A percentile compares a stretch with the other conserved stretches of the same genome.
phyloP scores from a whole-genome alignment of 2,113 vertebrate species.

The Thymallus thymallus region DNA sequence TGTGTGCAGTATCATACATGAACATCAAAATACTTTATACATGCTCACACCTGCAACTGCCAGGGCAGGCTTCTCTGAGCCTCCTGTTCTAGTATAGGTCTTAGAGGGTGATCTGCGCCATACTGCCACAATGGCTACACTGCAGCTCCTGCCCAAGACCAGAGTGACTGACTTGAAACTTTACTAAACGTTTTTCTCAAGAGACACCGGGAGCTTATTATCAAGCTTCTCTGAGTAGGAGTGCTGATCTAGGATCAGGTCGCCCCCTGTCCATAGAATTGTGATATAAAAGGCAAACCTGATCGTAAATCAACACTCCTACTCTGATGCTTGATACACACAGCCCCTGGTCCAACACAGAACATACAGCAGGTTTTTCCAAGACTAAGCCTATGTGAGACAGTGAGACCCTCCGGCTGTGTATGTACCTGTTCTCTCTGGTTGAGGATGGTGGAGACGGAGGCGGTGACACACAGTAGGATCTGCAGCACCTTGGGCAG shows the following conservation, averaged over 20 bases:
- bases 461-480: slow-evolving; percentile 85
- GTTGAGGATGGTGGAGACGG: slow-evolving; percentile 78
- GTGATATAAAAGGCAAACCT: too few species aligned
- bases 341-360: too few species aligned
- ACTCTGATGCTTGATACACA: too few species aligned
- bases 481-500: slow-evolving; percentile 92
- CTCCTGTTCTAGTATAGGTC: slow-evolving; percentile 15
- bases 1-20: slow-evolving; percentile 22
- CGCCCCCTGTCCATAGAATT: too few species aligned
- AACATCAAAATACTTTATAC: slow-evolving; percentile 21
- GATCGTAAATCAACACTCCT: too few species aligned
- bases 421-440: slow-evolving; percentile 82
- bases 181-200: too few species aligned
- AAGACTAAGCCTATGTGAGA: background rate
- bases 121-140: slow-evolving; percentile 7
- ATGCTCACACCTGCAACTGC: slow-evolving; percentile 26
- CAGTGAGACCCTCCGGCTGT: background rate
- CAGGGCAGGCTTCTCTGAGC: background rate
- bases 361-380: too few species aligned
- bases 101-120: background rate
- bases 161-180: background rate
- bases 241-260: too few species aligned
- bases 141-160: slow-evolving; percentile 11
- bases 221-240: too few species aligned
- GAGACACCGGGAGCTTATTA: too few species aligned